Base-by-base conservation (phyloP, 1,140 invertebrate species). In the Lordiphosa mommai region DNA sequence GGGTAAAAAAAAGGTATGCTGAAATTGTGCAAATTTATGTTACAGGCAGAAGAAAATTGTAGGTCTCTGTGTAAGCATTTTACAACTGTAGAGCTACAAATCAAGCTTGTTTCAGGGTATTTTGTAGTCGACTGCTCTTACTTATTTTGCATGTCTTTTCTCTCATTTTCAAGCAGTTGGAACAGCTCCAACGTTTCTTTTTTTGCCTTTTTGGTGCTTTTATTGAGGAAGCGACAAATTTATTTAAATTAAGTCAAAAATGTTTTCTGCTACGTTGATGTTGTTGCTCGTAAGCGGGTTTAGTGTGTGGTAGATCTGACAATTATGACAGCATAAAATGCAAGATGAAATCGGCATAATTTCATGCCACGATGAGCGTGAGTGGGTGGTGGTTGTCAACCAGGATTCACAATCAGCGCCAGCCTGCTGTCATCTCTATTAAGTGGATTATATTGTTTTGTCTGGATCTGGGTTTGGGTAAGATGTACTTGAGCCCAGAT, bases 211-310 rank as follows among this genome's bases (percentile, higher is more conserved):
- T 65, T 13, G 58, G 43, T 55, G 66, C 50, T 84, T 80, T 84
- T 80, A 80, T 80, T 82, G 71, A 84, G 76, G 76, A 82, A 84
- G 77, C 71, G 61, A 60, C 77, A 82, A 84, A 82, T 82, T 82
- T 82, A 84, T 82, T 82, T 82, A 82, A 82, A 82, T 84, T 70
- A 76, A 82, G 71, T 84, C 77, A 59, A 68, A 71, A 76, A 76
- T 76, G 56, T 27, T 53, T 76, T 40, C 29, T 51, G 13, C 43
- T 40, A 7, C 38, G 27, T 12, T 30, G 36, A 40, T 37, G 38
- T 30, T 41, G 38, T 37, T 41, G 38, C 38, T 77, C 60, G 41
- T 73, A 56, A 50, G 50, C 63, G 71, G 59, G 34, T 49, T 41
- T 84, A 82, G 76, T 82, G 71, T 82, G 71, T 84, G 71, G 77